These are phyloP conservation scores for Cydia splendana DNA, from an alignment of 1,140 invertebrate species.

Conservation along the genomic window DNA sequence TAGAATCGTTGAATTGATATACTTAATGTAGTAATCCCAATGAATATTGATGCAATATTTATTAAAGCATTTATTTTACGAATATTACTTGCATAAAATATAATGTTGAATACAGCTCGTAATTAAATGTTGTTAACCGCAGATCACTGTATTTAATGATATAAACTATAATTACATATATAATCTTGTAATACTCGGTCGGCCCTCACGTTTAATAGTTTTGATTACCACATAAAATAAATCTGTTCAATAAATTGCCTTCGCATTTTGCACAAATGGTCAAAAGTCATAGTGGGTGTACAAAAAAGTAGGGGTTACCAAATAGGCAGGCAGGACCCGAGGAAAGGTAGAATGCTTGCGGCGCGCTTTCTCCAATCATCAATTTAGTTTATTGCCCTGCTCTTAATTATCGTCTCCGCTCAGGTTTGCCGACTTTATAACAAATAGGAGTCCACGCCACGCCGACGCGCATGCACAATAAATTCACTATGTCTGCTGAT, in stretches of 20 bases:
- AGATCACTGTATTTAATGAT: neutral
- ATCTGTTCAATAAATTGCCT: neutral
- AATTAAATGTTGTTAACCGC: constrained; percentile 8
- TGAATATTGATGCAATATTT: neutral
- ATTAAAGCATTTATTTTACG: neutral
- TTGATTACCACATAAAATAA: neutral
- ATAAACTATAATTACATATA: neutral
- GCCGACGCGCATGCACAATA: constrained; percentile 43
- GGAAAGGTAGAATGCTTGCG: constrained; percentile 28
- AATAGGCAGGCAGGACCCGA: neutral
- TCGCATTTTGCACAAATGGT: neutral
- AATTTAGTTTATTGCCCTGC: constrained; percentile 27
- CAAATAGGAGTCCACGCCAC: constrained; percentile 24
- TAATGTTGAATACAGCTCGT: neutral
- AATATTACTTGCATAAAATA: neutral
- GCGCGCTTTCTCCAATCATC: constrained; percentile 27
- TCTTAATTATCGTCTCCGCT: constrained; percentile 34
- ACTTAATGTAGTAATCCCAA: neutral
- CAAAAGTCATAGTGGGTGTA: constrained; percentile 8
- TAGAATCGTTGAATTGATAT: constrained; percentile 6
- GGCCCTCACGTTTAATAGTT: neutral
- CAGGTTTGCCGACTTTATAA: constrained; percentile 33
- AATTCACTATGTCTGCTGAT: constrained; percentile 47
- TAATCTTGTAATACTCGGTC: neutral
- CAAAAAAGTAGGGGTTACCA: constrained; percentile 13